Percentiles rank a stretch among this genome's conserved stretches.
These are phyloP conservation scores for Ormia ochracea DNA, from an alignment of 2,888 invertebrate species.

Conservation along the genomic window DNA sequence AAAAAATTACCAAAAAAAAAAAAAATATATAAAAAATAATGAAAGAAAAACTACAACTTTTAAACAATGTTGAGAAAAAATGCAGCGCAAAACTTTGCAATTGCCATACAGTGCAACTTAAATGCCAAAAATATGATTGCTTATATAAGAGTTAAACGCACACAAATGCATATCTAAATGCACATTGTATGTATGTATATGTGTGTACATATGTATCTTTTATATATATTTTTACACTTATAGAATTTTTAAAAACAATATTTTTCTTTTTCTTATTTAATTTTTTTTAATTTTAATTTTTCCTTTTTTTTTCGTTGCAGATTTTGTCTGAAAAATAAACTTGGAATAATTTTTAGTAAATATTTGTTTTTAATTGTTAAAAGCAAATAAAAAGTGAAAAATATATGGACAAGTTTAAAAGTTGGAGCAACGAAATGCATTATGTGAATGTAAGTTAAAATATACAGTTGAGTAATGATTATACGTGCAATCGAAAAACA, in stretches of 20 bases:
- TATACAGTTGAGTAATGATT: no score
- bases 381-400: no score
- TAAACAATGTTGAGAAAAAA: neutral
- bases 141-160: slow-evolving; percentile 38
- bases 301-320: slow-evolving; percentile 32
- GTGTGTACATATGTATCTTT: slow-evolving; percentile 21
- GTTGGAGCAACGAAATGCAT: slow-evolving; percentile 3
- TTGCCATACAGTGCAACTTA: neutral
- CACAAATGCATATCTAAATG: no score
- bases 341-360: neutral
- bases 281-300: neutral
- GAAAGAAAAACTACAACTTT: neutral
- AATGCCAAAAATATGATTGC: slow-evolving; percentile 10
- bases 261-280: neutral
- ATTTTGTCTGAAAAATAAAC: neutral
- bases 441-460: slow-evolving; percentile 48
- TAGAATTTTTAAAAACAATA: neutral
- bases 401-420: neutral
- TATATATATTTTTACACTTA: neutral
- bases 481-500: no score
- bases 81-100: neutral
- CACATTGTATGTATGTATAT: neutral
- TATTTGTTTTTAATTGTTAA: neutral
- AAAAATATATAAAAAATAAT: neutral
- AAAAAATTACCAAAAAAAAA: neutral